Percentiles rank a stretch among this genome's conserved stretches.
Conservation (phyloP, 2,888 invertebrate species). For the Cremastinae sp. region DNA sequence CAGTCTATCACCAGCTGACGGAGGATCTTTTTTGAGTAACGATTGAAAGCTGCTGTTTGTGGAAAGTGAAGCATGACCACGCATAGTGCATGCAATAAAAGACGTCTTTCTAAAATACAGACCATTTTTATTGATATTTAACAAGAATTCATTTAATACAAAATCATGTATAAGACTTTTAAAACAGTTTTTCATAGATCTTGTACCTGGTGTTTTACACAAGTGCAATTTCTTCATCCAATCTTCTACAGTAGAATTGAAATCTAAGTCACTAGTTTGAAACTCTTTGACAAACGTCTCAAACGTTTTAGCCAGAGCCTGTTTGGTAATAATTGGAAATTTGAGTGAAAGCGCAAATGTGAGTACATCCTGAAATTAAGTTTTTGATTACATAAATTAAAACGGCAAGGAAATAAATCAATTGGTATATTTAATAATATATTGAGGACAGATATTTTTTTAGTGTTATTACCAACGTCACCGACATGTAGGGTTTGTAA, state of each 20-base stretch:
- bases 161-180: background rate
- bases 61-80: conserved; percentile 40
- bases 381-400: background rate
- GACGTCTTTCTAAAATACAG: conserved; percentile 37
- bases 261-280: conserved; percentile 60
- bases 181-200: background rate
- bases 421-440: too few species aligned
- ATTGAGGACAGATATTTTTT: background rate
- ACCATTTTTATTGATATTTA: too few species aligned
- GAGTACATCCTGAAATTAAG: conserved; percentile 67
- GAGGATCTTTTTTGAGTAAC: conserved; percentile 29
- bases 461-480: conserved; percentile 48
- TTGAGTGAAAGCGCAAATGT: conserved; percentile 61
- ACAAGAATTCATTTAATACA: background rate
- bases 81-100: conserved; percentile 36
- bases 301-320: conserved; percentile 66
- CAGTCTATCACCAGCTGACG: conserved; percentile 40
- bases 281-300: conserved; percentile 68
- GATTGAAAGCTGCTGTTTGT: conserved; percentile 29
- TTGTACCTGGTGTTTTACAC: conserved; percentile 63
- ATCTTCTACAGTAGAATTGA: conserved; percentile 56
- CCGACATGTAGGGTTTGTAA: conserved; percentile 59
- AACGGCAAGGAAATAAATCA: background rate
- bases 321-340: conserved; percentile 60
- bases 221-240: conserved; percentile 59